phyloP scores from a whole-genome alignment of 2,797 vertebrate species.

The Ptychadena robeensis region DNA sequence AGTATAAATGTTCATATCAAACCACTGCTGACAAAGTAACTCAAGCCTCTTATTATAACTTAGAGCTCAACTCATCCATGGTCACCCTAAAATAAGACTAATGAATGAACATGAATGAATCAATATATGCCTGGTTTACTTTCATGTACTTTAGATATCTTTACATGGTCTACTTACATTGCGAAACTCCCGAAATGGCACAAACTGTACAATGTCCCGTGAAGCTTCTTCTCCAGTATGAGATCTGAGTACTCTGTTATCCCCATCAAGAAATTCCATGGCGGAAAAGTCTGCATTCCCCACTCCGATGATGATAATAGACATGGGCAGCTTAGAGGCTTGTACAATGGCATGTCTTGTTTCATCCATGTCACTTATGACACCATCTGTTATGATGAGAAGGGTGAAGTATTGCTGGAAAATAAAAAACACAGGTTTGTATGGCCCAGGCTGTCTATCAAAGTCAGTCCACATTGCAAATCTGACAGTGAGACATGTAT shows the following conservation, averaged over 20 bases:
- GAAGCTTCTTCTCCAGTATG: constrained; percentile 90
- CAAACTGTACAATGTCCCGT: constrained; percentile 96
- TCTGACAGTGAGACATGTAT: neutral
- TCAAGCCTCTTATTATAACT: no score
- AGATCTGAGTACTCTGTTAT: constrained; percentile 87
- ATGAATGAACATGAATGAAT: no score
- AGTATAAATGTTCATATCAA: no score
- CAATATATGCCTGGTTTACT: no score
- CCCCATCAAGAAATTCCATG: constrained; percentile 98
- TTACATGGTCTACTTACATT: constrained; percentile 81
- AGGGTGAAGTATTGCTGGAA: constrained; percentile 96
- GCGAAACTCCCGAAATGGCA: constrained; percentile 96
- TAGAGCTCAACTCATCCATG: no score
- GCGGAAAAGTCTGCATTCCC: constrained; percentile 95
- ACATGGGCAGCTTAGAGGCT: constrained; percentile 96
- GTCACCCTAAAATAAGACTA: no score
- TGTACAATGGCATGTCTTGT: constrained; percentile 91
- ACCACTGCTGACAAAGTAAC: no score
- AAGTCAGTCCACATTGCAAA: neutral
- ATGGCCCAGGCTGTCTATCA: neutral
- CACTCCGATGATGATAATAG: constrained; percentile 97
- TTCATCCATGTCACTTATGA: constrained; percentile 99
- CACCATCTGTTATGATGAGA: constrained; percentile 95
- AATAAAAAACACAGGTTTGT: constrained; percentile 10
- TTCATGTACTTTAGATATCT: no score